phyloP scores from a whole-genome alignment of 2,888 invertebrate species.

The Sinohyriopsis cumingii region DNA sequence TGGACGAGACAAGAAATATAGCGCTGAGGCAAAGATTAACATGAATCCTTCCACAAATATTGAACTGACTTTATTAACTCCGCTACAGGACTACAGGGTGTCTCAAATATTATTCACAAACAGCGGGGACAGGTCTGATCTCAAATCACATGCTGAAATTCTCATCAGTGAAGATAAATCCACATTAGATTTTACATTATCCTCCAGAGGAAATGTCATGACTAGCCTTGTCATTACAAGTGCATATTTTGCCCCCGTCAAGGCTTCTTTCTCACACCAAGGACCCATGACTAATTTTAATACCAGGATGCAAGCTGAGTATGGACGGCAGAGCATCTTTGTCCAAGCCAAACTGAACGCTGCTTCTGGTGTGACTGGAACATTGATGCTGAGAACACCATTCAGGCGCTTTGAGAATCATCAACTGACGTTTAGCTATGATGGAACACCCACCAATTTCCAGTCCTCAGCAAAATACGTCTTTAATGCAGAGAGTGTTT shows the following conservation, averaged over 20 bases:
- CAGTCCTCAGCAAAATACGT: slow-evolving; percentile 6
- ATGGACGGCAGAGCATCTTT: neutral
- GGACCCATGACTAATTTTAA: slow-evolving; percentile 14
- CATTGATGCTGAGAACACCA: slow-evolving; percentile 27
- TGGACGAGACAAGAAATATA: neutral
- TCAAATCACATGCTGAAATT: slow-evolving; percentile 26
- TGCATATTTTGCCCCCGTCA: slow-evolving; percentile 7
- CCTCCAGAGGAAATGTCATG: slow-evolving; percentile 10
- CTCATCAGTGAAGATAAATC: slow-evolving; percentile 17
- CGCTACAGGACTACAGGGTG: too few species aligned
- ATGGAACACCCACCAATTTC: slow-evolving; percentile 13
- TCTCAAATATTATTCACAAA: slow-evolving; percentile 20
- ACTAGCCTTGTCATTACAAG: slow-evolving; percentile 6
- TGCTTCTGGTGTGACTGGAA: slow-evolving; percentile 17
- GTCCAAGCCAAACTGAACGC: slow-evolving; percentile 5
- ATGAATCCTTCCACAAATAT: too few species aligned
- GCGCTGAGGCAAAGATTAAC: too few species aligned
- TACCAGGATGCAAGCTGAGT: slow-evolving; percentile 6
- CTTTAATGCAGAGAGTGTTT: slow-evolving; percentile 7
- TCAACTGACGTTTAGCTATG: slow-evolving; percentile 11
- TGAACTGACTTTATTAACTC: too few species aligned
- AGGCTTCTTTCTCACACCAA: slow-evolving; percentile 7
- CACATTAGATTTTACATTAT: slow-evolving; percentile 27
- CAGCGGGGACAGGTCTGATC: slow-evolving; percentile 21
- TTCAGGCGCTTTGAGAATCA: slow-evolving; percentile 11